These are phyloP conservation scores for Neoitamus cyanurus DNA, from an alignment of 2,888 invertebrate species.

Conservation along the genomic window DNA sequence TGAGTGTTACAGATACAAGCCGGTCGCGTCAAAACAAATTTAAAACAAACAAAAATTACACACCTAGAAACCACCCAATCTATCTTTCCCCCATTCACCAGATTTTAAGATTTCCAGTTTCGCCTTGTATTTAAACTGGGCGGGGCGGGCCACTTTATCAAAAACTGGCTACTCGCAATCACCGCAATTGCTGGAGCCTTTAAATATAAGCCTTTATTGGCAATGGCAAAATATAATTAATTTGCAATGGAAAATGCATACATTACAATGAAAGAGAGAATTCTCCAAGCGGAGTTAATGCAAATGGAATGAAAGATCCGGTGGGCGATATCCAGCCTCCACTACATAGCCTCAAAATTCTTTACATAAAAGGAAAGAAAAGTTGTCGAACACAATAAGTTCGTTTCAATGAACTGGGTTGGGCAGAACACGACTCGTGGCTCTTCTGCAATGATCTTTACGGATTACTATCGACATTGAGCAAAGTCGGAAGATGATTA, in stretches of 20 bases:
- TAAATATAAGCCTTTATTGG: neutral
- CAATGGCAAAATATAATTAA: neutral
- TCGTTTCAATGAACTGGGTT: neutral
- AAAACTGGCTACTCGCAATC: neutral
- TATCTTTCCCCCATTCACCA: neutral
- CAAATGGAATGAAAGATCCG: neutral
- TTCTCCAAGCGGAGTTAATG: neutral
- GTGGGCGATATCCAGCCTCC: neutral
- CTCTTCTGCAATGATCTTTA: neutral
- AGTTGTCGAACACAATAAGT: neutral
- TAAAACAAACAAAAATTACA: constrained; percentile 10
- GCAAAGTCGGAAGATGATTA: neutral
- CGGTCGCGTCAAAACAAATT: constrained; percentile 20
- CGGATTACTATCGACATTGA: neutral
- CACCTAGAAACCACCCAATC: neutral
- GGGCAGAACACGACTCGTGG: neutral
- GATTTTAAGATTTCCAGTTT: neutral
- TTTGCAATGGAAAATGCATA: neutral
- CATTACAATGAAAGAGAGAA: neutral
- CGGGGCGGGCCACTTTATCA: neutral
- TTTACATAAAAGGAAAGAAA: neutral
- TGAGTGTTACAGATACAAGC: neutral
- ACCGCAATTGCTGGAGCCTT: neutral
- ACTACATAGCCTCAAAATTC: neutral
- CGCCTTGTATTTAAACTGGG: neutral